Evolutionary conservation across 2,888 invertebrate genomes (phyloP).

Genomic region (Plagodis dolabraria): DNA sequence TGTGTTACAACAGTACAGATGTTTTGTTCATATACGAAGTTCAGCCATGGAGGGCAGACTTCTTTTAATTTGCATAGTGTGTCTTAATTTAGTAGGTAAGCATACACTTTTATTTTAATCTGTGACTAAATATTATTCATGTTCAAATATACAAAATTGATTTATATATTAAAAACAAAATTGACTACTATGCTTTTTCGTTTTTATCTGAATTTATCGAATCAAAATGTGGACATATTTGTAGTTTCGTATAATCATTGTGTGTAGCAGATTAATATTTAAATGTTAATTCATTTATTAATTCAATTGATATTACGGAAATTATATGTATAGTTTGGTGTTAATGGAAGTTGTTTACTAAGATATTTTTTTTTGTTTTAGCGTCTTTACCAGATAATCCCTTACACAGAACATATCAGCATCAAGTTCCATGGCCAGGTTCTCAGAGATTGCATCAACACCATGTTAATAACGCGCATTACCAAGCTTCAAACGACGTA

Average conservation of each 20-base stretch:
- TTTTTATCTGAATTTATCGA: conserved; percentile 1
- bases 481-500: neutral
- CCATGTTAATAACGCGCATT: neutral
- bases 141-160: too few species aligned
- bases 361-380: neutral
- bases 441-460: neutral
- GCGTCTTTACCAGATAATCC: neutral
- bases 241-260: neutral
- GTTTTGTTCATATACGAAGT: conserved; percentile 3
- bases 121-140: too few species aligned
- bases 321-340: too few species aligned
- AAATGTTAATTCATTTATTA: too few species aligned
- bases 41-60: conserved; percentile 8
- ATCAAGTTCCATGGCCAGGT: neutral
- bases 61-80: conserved; percentile 44
- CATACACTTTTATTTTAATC: conserved; percentile 3
- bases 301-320: too few species aligned
- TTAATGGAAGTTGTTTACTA: too few species aligned
- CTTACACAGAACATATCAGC: neutral
- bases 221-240: neutral
- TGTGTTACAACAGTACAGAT: conserved; percentile 3
- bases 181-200: neutral
- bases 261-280: neutral
- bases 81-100: conserved; percentile 54
- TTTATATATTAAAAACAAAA: too few species aligned